A percentile compares a stretch with the other conserved stretches of the same genome.
Conservation (phyloP, 1,140 invertebrate genomes). For the Hyphantria cunea region DNA sequence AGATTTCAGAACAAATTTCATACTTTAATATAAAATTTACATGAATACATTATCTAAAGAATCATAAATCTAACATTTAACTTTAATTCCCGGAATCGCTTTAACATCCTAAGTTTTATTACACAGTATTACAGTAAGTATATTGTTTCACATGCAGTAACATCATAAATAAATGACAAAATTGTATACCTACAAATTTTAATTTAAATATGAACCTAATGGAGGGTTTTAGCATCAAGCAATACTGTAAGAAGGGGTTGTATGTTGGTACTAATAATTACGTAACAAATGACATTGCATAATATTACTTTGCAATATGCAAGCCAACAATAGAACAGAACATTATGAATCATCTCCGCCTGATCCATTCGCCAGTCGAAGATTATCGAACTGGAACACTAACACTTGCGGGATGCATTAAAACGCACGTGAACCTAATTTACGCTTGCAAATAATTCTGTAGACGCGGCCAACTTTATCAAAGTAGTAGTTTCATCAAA, state of each 20-base stretch:
- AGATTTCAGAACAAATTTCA: constrained; percentile 25
- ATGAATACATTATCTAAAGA: constrained; percentile 18
- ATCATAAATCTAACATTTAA: constrained; percentile 13
- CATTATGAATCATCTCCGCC: constrained; percentile 75
- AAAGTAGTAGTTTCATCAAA: constrained; percentile 74
- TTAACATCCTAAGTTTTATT: too few relatives aligned
- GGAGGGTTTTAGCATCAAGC: too few relatives aligned
- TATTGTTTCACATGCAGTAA: too few relatives aligned
- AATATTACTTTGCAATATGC: constrained; percentile 66
- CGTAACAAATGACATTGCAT: constrained; percentile 67
- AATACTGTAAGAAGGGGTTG: too few relatives aligned
- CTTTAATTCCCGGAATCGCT: constrained; percentile 3
- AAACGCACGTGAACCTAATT: constrained; percentile 79
- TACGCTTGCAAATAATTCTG: constrained; percentile 68
- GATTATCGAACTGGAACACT: constrained; percentile 79
- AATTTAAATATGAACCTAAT: too few relatives aligned
- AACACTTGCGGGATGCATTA: constrained; percentile 76
- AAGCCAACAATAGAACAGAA: constrained; percentile 75
- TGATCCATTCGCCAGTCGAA: constrained; percentile 71
- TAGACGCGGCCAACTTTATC: constrained; percentile 59
- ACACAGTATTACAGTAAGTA: too few relatives aligned
- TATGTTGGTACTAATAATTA: constrained; percentile 9
- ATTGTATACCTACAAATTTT: too few relatives aligned
- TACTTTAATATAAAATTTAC: constrained; percentile 35
- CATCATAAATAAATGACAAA: too few relatives aligned